Conservation (phyloP, 2,797 vertebrate genomes). For the Typhlichthys eigenmanni region DNA sequence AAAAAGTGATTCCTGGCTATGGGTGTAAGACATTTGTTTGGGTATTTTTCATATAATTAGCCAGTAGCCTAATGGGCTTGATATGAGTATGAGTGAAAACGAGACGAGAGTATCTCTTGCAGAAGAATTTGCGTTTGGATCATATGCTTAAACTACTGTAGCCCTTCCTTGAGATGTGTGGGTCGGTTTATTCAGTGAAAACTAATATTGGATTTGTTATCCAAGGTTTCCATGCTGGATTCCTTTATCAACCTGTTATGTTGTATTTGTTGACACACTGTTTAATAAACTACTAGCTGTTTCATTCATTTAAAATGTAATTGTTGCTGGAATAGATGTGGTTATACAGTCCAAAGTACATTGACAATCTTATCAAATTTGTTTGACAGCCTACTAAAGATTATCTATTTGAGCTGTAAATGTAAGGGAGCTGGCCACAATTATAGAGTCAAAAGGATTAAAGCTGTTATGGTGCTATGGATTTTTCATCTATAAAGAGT, state of each 20-base stretch:
- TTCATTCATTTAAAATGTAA: conserved; percentile 29
- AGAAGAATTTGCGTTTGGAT: conserved; percentile 1
- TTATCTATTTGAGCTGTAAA: conserved; percentile 24
- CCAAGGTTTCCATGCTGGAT: conserved; percentile 27
- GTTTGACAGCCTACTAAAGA: conserved; percentile 27
- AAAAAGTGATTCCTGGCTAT: conserved; percentile 21
- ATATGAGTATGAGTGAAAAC: not conserved
- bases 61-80: not conserved
- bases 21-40: conserved; percentile 8
- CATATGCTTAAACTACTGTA: conserved; percentile 11
- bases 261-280: conserved; percentile 36
- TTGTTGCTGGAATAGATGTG: conserved; percentile 23
- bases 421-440: conserved; percentile 5
- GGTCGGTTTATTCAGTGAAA: conserved; percentile 12
- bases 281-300: conserved; percentile 31
- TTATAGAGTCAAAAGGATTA: conserved; percentile 15
- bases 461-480: conserved; percentile 2
- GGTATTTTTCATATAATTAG: not conserved
- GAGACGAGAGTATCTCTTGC: not conserved
- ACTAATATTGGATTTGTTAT: conserved; percentile 36
- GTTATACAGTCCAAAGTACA: conserved; percentile 20
- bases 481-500: conserved; percentile 3
- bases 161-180: conserved; percentile 5
- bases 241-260: conserved; percentile 26
- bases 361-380: conserved; percentile 27